Percentiles rank a stretch among this genome's conserved stretches.
Conservation (phyloP, 2,888 invertebrate species). For the Muscina levida region DNA sequence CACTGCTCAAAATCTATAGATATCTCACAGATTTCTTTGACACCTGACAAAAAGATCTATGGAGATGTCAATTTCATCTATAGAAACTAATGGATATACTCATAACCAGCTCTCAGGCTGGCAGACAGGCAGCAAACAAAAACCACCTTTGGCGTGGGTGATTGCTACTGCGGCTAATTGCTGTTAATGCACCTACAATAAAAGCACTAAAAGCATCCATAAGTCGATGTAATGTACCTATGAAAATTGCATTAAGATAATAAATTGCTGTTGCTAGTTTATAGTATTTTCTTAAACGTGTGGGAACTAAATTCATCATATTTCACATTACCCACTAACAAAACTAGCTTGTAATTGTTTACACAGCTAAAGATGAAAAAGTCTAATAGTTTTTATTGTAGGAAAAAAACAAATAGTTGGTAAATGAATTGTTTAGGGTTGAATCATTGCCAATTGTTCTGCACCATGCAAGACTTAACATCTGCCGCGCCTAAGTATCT, state of each 20-base stretch:
- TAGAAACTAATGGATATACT: too few relatives aligned
- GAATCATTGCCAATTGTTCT: constrained; percentile 38
- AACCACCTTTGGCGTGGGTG: neutral
- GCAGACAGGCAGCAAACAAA: too few relatives aligned
- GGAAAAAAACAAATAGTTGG: neutral
- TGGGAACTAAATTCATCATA: constrained; percentile 12
- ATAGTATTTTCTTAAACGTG: neutral
- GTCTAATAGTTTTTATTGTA: constrained; percentile 19
- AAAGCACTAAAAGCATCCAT: too few relatives aligned
- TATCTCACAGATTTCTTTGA: too few relatives aligned
- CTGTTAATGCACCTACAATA: neutral
- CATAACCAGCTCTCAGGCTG: too few relatives aligned
- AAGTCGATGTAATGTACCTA: too few relatives aligned
- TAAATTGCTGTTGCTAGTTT: neutral
- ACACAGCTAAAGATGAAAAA: constrained; percentile 9
- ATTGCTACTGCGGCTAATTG: neutral
- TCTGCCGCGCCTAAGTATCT: too few relatives aligned
- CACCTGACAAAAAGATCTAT: too few relatives aligned
- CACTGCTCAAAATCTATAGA: too few relatives aligned
- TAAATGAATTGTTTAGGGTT: constrained; percentile 16
- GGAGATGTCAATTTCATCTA: too few relatives aligned
- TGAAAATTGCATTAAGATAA: too few relatives aligned
- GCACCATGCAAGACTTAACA: neutral
- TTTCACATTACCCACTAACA: neutral
- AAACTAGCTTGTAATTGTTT: too few relatives aligned